These are phyloP conservation scores for Bradypodion pumilum DNA, from an alignment of 2,797 vertebrate genomes.

Conservation along the genomic window DNA sequence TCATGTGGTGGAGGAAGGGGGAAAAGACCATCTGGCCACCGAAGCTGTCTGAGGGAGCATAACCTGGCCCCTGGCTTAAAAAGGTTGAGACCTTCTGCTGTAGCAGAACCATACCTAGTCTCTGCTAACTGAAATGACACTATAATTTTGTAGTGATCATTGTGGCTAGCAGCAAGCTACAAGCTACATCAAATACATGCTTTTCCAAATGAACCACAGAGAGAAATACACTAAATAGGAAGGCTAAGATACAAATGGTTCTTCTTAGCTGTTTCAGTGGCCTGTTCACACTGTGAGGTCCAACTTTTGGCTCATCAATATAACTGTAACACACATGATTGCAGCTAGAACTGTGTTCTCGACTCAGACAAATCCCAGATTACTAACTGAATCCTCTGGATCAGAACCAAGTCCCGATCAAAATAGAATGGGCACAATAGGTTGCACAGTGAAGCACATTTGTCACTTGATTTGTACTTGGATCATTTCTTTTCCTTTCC, in stretches of 20 bases:
- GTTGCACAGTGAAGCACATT: no score
- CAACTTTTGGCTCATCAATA: not conserved
- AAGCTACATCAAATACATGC: constrained; percentile 36
- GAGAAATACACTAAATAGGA: not conserved
- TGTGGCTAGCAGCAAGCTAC: constrained; percentile 29
- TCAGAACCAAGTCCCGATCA: no score
- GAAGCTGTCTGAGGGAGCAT: no score
- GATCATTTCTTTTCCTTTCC: no score
- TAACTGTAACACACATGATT: constrained; percentile 12
- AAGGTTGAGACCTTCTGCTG: no score
- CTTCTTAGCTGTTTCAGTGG: constrained; percentile 1
- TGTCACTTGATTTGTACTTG: no score
- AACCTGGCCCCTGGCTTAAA: no score
- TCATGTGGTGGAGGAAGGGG: no score
- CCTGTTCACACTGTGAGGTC: not conserved
- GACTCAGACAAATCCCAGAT: not conserved
- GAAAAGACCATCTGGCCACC: no score
- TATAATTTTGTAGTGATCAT: not conserved
- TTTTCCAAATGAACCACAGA: not conserved
- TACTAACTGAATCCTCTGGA: no score
- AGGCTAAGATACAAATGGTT: not conserved
- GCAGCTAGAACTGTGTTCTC: not conserved
- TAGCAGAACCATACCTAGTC: not conserved
- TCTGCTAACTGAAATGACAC: not conserved
- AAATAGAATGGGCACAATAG: no score